Evolutionary conservation across 1,140 invertebrate genomes (phyloP), one percentile per base, ranked within the genome.

Genomic region (Campodea augens): DNA sequence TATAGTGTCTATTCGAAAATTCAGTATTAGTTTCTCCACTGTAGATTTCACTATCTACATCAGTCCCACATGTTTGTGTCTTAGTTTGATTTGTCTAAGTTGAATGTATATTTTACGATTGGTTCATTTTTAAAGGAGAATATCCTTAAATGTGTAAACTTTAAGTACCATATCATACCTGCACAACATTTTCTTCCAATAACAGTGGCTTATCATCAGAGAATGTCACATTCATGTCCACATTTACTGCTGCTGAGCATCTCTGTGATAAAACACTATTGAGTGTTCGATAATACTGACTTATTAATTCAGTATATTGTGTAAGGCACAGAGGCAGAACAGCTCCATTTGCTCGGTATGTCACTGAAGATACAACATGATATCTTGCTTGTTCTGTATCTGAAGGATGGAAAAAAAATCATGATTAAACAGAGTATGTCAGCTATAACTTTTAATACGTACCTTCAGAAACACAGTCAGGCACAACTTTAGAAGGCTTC

Each of bases 181-280:
- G 77, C 1, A 89, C 74, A 29, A 88, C 75, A 60, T 89, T 89
- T 58, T 89, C 84, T 58, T 88, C 82, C 1, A 82, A 53, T 15
- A 88, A 60, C 43, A 64, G 66, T 32, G 85, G 79, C 54, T 76
- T 71, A 2, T 82, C 78, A 53, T 81, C 78, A 1, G 88, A 68
- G 54, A 95, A 91, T 0, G 82, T 81, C 1, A 93, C 87, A 56
- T 91, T 90, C 71, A 93, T 92, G 54, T 89, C 85, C 0, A 95
- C 86, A 57, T 90, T 91, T 2, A 95, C 82, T 21, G 84, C 86
- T 21, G 84, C 86, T 0, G 88, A 93, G 63, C 91, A 97, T 54
- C 88, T 73, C 56, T 88, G 78, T 3, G 85, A 89, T 4, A 96
- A 64, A 49, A 89, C 70, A 46, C 67, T 72, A 56, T 92, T 89